Percentiles rank a stretch among this genome's conserved stretches.
Evolutionary conservation across 92 coral and sea anemone species (phyloP).

Genomic region (Epizoanthus illoricatus): DNA sequence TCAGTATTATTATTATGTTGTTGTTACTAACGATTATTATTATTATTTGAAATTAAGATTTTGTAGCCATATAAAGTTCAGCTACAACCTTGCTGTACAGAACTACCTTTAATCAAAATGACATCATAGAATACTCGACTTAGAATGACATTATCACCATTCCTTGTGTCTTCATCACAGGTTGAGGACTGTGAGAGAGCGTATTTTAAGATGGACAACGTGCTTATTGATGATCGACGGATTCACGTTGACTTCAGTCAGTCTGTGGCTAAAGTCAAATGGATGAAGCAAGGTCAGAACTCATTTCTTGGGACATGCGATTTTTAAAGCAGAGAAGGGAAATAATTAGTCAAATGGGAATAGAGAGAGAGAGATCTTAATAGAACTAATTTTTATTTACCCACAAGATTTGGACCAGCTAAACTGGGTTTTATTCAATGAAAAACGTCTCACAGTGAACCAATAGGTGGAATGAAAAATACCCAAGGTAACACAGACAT

Average conservation of each 20-base stretch:
- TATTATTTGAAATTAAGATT: too few species aligned
- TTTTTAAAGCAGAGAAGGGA: not conserved
- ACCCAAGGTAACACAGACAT: too few species aligned
- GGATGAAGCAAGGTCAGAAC: conserved; percentile 71
- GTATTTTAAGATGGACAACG: conserved; percentile 97
- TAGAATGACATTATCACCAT: not conserved
- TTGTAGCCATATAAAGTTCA: too few species aligned
- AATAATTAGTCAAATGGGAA: not conserved
- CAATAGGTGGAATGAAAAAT: too few species aligned
- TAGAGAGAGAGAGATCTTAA: not conserved
- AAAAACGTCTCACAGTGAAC: too few species aligned
- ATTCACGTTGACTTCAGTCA: conserved; percentile 97
- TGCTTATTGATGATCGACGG: conserved; percentile 94
- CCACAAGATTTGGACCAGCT: not conserved
- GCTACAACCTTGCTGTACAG: too few species aligned
- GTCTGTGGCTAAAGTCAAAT: conserved; percentile 84
- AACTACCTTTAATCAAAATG: too few species aligned
- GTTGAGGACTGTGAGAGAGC: conserved; percentile 98
- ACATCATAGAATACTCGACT: too few species aligned
- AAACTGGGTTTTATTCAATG: too few species aligned
- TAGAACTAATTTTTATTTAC: not conserved
- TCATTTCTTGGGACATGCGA: not conserved
- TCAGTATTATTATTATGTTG: too few species aligned
- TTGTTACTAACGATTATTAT: too few species aligned
- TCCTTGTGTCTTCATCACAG: conserved; percentile 31